Conservation (phyloP, 2,113 vertebrate species). For the Rattus norvegicus region DNA sequence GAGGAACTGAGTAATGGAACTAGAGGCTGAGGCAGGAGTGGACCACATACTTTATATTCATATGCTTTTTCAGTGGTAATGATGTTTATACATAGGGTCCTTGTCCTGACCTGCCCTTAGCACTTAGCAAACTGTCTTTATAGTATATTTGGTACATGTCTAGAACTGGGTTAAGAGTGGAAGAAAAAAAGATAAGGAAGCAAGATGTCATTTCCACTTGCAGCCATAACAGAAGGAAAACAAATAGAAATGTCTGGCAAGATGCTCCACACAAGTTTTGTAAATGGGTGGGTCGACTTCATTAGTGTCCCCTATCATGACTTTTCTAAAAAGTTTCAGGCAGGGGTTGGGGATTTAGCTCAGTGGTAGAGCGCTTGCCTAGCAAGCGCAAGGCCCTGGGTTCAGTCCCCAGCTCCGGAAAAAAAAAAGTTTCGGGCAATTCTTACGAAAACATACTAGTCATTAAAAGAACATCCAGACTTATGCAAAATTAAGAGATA, state of each 20-base stretch:
- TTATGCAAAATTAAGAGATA: background rate
- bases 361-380: too few relatives aligned
- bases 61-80: background rate
- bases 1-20: background rate
- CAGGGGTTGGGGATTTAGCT: too few relatives aligned
- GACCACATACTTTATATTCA: background rate
- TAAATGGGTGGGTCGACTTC: background rate
- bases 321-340: background rate
- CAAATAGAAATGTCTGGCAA: background rate
- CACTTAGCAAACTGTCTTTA: background rate
- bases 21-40: accelerated
- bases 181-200: background rate
- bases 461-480: background rate
- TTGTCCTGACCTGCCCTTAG: background rate
- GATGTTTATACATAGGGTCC: background rate
- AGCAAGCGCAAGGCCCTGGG: too few relatives aligned
- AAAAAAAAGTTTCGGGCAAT: background rate
- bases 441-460: background rate
- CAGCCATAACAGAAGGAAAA: background rate
- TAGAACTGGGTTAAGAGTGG: background rate
- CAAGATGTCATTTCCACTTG: background rate
- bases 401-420: too few relatives aligned
- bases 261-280: background rate
- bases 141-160: background rate
- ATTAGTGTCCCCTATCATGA: background rate